A percentile compares a stretch with the other conserved stretches of the same genome.
Evolutionary conservation across 1,140 invertebrate species (phyloP).

Genomic region (Magallana gigas): DNA sequence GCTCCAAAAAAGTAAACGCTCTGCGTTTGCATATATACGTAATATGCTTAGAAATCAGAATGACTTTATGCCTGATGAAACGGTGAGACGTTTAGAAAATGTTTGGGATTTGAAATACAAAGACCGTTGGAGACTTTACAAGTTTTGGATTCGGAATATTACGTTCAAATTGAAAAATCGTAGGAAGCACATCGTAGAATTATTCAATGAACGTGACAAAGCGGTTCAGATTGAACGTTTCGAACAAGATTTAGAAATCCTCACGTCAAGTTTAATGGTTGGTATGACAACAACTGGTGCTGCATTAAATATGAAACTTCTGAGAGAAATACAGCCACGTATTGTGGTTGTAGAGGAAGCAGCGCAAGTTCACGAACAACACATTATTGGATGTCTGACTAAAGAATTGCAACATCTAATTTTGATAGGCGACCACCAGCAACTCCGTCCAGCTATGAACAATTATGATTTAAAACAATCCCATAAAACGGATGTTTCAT

Average conservation of each 20-base stretch:
- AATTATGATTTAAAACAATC: constrained; percentile 69
- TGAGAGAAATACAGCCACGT: constrained; percentile 60
- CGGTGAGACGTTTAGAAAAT: not conserved
- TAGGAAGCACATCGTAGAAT: constrained; percentile 12
- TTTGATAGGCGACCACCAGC: constrained; percentile 87
- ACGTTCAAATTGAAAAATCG: constrained; percentile 29
- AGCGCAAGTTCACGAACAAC: constrained; percentile 74
- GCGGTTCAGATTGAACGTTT: constrained; percentile 51
- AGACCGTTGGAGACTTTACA: constrained; percentile 76
- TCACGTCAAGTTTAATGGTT: constrained; percentile 68
- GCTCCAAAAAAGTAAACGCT: too few relatives aligned
- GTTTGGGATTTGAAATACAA: constrained; percentile 52
- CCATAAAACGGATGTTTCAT: constrained; percentile 78
- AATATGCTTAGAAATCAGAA: too few relatives aligned
- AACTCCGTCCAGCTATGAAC: constrained; percentile 78
- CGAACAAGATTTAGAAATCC: constrained; percentile 64
- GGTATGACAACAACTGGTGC: constrained; percentile 77
- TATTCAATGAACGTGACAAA: constrained; percentile 51
- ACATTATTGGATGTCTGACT: constrained; percentile 80
- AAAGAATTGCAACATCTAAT: constrained; percentile 88
- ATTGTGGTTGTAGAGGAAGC: constrained; percentile 76
- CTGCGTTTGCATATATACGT: too few relatives aligned
- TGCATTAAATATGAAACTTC: constrained; percentile 55
- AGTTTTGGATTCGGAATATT: constrained; percentile 67
- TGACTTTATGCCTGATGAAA: not conserved